phyloP scores from a whole-genome alignment of 2,888 invertebrate genomes.

The Campaea margaritaria region DNA sequence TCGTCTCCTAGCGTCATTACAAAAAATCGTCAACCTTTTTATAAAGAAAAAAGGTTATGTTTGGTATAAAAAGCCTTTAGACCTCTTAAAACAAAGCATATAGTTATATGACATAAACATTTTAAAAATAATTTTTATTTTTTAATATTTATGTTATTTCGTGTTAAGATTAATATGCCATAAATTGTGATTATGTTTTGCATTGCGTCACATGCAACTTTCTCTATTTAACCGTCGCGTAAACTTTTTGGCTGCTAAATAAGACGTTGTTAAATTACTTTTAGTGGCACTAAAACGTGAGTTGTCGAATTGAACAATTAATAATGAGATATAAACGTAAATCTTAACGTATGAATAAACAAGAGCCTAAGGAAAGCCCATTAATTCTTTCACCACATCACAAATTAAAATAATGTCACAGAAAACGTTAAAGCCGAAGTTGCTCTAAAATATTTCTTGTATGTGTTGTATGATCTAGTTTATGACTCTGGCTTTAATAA shows the following conservation, averaged over 20 bases:
- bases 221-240: slow-evolving; percentile 25
- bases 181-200: background rate
- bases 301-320: slow-evolving; percentile 38
- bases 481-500: slow-evolving; percentile 74
- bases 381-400: slow-evolving; percentile 57
- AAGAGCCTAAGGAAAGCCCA: slow-evolving; percentile 40
- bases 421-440: slow-evolving; percentile 56
- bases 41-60: too few relatives aligned
- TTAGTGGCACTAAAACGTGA: slow-evolving; percentile 39
- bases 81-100: too few relatives aligned
- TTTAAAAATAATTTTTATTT: too few relatives aligned
- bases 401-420: slow-evolving; percentile 63
- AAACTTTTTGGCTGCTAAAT: slow-evolving; percentile 31
- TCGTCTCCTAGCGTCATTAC: too few relatives aligned
- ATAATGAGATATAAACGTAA: slow-evolving; percentile 31
- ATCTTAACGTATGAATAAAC: slow-evolving; percentile 33
- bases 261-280: slow-evolving; percentile 39
- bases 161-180: background rate
- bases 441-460: slow-evolving; percentile 37
- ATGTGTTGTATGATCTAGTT: slow-evolving; percentile 61
- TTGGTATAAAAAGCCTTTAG: too few relatives aligned
- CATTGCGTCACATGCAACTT: slow-evolving; percentile 23
- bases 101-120: too few relatives aligned
- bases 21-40: too few relatives aligned
- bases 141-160: too few relatives aligned